Conservation (phyloP, 2,113 vertebrate species). For the Macrotus californicus region DNA sequence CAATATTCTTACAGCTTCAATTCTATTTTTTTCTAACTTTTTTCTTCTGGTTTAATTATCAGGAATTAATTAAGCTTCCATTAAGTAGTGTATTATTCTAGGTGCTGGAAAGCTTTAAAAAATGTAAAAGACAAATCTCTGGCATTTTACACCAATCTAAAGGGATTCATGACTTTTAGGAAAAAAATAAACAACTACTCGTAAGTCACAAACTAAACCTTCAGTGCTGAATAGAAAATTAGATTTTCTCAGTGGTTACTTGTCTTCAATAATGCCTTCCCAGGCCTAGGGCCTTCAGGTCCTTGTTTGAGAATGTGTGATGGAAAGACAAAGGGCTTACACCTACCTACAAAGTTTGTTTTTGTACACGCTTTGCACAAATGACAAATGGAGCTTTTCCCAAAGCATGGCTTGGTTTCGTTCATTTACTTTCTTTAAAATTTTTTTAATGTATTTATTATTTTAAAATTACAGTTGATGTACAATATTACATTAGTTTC, state of each 20-base stretch:
- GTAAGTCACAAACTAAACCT: background rate
- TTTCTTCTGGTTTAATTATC: constrained; percentile 2
- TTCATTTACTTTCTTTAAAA: background rate
- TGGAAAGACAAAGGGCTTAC: background rate
- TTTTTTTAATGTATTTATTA: background rate
- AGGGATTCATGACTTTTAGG: background rate
- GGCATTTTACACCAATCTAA: background rate
- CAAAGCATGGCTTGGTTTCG: background rate
- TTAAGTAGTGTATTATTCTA: background rate
- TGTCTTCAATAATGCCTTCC: background rate
- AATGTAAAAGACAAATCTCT: background rate
- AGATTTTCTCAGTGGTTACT: background rate
- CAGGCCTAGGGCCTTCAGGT: background rate
- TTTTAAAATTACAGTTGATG: background rate
- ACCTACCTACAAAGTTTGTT: background rate
- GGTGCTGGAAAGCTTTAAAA: background rate
- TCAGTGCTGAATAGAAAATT: background rate
- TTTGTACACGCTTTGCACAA: background rate
- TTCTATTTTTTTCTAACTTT: background rate
- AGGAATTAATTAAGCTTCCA: background rate
- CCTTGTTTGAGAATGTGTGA: background rate
- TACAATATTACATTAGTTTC: background rate
- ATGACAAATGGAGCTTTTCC: background rate
- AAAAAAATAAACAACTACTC: background rate
- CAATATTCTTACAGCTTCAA: background rate